Evolutionary conservation across 2,797 vertebrate species (phyloP).

Genomic region (Acipenser oxyrinchus): DNA sequence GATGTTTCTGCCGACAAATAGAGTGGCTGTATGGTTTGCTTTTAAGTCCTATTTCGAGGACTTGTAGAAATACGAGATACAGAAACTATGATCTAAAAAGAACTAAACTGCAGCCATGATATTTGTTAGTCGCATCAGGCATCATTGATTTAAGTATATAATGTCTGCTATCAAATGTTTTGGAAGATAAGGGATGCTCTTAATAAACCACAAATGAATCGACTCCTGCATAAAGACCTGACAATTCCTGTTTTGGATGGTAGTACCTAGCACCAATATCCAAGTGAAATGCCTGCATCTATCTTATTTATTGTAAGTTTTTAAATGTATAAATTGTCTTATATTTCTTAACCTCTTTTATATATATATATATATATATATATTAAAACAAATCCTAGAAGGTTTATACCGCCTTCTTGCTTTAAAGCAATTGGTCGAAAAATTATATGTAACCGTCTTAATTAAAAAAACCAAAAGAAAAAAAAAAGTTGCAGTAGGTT

Average conservation of each 20-base stretch:
- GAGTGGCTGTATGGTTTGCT: conserved; percentile 20
- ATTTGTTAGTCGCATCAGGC: conserved; percentile 37
- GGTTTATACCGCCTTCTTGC: conserved; percentile 98
- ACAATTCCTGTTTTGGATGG: conserved; percentile 92
- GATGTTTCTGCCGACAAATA: conserved; percentile 17
- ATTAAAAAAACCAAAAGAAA: conserved; percentile 68
- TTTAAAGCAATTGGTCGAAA: conserved; percentile 98
- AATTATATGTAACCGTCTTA: conserved; percentile 97
- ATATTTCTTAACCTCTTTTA: conserved; percentile 99
- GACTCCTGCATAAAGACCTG: conserved; percentile 74
- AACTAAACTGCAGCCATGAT: conserved; percentile 32
- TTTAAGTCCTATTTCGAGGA: conserved; percentile 25
- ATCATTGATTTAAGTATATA: conserved; percentile 48
- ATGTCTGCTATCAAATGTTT: conserved; percentile 45
- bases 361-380: conserved; percentile 53
- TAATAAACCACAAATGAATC: conserved; percentile 65
- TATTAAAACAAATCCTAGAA: conserved; percentile 82
- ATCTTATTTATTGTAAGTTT: conserved; percentile 99
- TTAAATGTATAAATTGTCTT: conserved; percentile 99
- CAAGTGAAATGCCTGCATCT: conserved; percentile 95
- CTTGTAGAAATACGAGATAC: conserved; percentile 21
- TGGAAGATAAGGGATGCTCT: conserved; percentile 57
- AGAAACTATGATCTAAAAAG: conserved; percentile 18
- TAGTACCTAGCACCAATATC: conserved; percentile 75
- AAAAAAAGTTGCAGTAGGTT: conserved; percentile 88